Evolutionary conservation across 1,140 invertebrate species (phyloP).

Genomic region (Solenopsis invicta): DNA sequence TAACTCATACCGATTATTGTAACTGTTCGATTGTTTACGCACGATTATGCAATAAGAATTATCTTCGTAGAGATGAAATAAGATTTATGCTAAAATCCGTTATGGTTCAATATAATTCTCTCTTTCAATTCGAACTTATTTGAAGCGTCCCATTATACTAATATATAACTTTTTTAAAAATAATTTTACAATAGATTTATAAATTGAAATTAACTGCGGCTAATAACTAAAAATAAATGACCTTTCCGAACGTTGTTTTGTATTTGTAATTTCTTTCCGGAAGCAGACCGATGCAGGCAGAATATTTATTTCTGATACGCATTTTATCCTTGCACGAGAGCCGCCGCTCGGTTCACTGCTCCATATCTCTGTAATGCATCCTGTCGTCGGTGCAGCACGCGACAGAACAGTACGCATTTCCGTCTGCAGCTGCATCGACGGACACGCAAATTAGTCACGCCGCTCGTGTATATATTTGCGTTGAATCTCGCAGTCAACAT

Average conservation of each 20-base stretch:
- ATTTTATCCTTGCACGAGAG: conserved; percentile 61
- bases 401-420: conserved; percentile 71
- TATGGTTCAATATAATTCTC: not conserved
- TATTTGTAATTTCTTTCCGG: not conserved
- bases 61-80: not conserved
- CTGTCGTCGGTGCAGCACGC: conserved; percentile 64
- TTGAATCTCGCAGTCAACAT: not conserved
- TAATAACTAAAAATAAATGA: conserved; percentile 15
- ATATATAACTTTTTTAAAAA: not conserved
- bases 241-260: not conserved
- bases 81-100: not conserved
- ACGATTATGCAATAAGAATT: not conserved
- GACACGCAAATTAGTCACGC: conserved; percentile 73
- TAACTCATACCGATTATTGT: not conserved
- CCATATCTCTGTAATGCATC: conserved; percentile 70
- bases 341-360: conserved; percentile 68
- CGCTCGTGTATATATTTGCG: conserved; percentile 67
- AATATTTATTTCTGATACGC: conserved; percentile 43
- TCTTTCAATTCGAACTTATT: not conserved
- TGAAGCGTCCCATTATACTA: not conserved
- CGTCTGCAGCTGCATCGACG: conserved; percentile 72
- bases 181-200: not conserved
- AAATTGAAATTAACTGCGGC: not conserved
- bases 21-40: not conserved
- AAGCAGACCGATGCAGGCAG: conserved; percentile 24